Base-by-base conservation (phyloP, 1,140 invertebrate genomes). In the Meloidogyne hapla region DNA sequence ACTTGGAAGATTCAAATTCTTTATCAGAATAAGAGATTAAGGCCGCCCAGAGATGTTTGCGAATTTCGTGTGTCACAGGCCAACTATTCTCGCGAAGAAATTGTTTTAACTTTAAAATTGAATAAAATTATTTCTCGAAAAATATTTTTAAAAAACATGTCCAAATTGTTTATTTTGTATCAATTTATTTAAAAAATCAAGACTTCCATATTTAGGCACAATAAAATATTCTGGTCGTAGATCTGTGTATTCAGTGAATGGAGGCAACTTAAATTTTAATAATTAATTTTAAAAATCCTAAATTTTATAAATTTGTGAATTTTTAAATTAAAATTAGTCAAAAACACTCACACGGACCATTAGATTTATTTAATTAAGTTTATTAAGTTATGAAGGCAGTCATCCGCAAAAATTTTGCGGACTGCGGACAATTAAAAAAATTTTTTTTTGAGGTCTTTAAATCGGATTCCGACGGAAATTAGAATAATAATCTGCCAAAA, bases 11-110 rank as follows among this genome's bases (percentile, higher is more conserved):
- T 13, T 82, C 79, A 65, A 84, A 85, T 66, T 85, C 85, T 48
- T 87, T 87, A 40, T 76, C 71, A 18, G 77, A 75, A 63, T 83
- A 83, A 13, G 70, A 65, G 23, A 73, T 64, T n/a, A 85, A 25
- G n/a, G 86, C 74, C 13, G 64, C 70, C 84, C 84, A 85, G 1
- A 85, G 67, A 33, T 81, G 74, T 25, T 45, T 42, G 21, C 84
- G 84, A 69, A 85, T 87, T 75, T 85, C 85, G 71, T 85, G 84
- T 28, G 84, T 72, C 25, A 79, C 72, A 23, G 84, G 84, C 84
- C 84, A 85, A 76, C 81, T 81, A 77, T 86, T 87, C 64, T 86
- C 70, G 63, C 84, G 81, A 65, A 87, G 75, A 74, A 85, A 80
- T 67, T 80, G 83, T 77, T 85, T 85, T 25, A 87, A 74, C 84